Evolutionary conservation across 2,113 vertebrate species (phyloP).

Genomic region (Tychaedon coryphoeus): DNA sequence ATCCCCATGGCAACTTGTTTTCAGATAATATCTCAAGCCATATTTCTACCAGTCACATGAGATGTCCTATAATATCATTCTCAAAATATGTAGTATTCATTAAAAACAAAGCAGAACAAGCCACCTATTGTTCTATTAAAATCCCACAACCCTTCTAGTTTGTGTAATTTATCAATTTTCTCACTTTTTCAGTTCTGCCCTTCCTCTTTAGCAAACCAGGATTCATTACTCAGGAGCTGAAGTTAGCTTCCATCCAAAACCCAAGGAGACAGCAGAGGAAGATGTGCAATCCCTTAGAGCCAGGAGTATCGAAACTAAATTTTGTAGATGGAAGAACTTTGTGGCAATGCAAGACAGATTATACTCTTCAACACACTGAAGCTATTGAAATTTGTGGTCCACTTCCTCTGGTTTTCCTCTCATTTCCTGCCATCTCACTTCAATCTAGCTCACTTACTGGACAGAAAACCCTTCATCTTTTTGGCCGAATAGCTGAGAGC

Average conservation of each 20-base stretch:
- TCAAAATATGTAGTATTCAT: background rate
- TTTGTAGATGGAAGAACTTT: background rate
- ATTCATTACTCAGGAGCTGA: background rate
- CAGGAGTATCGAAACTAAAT: background rate
- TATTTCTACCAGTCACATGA: background rate
- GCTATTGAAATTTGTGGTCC: background rate
- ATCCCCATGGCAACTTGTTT: background rate
- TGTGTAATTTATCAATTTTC: background rate
- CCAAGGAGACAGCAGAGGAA: background rate
- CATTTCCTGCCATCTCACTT: background rate
- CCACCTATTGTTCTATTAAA: background rate
- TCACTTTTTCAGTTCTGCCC: background rate
- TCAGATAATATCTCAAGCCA: background rate
- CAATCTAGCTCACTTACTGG: background rate
- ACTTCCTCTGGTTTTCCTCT: background rate
- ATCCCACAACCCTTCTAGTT: background rate
- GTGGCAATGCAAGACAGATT: background rate
- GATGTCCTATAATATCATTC: background rate
- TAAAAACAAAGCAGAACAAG: background rate
- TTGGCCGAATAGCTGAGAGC: background rate
- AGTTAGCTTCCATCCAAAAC: background rate
- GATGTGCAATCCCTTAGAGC: background rate
- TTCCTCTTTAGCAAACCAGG: background rate
- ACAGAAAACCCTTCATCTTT: background rate
- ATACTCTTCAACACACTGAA: background rate